A percentile compares a stretch with the other conserved stretches of the same genome.
Evolutionary conservation across 2,888 invertebrate genomes (phyloP).

Genomic region (Scaptomyza flava): DNA sequence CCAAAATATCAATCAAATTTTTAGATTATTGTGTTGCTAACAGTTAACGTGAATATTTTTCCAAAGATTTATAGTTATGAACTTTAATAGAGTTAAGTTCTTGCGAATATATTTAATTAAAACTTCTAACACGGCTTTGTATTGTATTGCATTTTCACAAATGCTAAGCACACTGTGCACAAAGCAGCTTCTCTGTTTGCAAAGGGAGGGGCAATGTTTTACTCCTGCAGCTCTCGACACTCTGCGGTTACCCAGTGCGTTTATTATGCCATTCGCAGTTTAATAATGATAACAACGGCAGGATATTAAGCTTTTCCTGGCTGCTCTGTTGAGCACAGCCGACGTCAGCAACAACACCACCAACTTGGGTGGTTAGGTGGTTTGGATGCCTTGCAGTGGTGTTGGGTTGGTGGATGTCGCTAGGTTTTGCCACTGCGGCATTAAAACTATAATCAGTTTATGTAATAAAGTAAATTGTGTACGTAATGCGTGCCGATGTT

Average conservation of each 20-base stretch:
- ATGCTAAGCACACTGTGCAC: slow-evolving; percentile 33
- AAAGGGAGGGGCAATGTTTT: neutral
- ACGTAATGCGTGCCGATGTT: slow-evolving; percentile 75
- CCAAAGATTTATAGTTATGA: neutral
- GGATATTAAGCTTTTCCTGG: slow-evolving; percentile 79
- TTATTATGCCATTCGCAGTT: slow-evolving; percentile 80
- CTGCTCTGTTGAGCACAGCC: slow-evolving; percentile 43
- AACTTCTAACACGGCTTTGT: neutral
- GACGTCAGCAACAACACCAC: slow-evolving; percentile 10
- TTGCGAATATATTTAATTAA: neutral
- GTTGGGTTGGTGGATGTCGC: neutral
- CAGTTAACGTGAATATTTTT: neutral
- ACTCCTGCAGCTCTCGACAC: slow-evolving; percentile 46
- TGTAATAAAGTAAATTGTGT: slow-evolving; percentile 80
- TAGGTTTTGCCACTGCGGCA: slow-evolving; percentile 47
- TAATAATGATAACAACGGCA: slow-evolving; percentile 80
- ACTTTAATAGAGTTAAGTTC: neutral
- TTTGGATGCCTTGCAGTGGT: neutral
- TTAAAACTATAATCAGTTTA: slow-evolving; percentile 79
- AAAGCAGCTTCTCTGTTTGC: slow-evolving; percentile 33
- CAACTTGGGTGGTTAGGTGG: slow-evolving; percentile 18
- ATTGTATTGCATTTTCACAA: slow-evolving; percentile 4
- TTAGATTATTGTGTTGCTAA: too few relatives aligned
- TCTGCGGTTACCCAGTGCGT: slow-evolving; percentile 70
- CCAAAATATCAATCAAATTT: too few relatives aligned